Evolutionary conservation across 2,888 invertebrate species (phyloP), one percentile per base, ranked within the genome.

Genomic region (Spodoptera picta): DNA sequence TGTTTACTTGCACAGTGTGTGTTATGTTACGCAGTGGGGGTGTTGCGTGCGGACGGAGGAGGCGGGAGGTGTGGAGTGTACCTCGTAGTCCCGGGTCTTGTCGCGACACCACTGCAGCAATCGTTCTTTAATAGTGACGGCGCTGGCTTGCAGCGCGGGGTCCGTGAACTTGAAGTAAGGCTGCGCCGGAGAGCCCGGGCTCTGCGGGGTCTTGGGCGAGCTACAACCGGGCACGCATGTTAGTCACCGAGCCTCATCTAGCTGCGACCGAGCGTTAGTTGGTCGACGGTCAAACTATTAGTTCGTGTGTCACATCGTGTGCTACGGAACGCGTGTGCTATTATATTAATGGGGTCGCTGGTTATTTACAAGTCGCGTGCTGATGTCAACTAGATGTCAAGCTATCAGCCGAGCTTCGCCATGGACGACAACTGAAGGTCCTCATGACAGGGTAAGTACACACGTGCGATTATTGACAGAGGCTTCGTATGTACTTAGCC

Each of bases 21-120:
- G 12, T 36, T 63, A 63, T 49, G 7, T 67, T 71, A 75, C 83
- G 84, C 80, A 83, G 73, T 80, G 83, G 80, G 83, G 80, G 65
- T 79, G 77, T 76, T 64, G 68, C 48, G 73, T 66, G 72, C 58
- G 81, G 62, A 69, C 69, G 73, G 71, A 65, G 75, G 60, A 60
- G 73, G 69, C 78, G 69, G 80, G 77, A 85, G 81, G 83, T 63
- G 76, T 86, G 82, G 67, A 77, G 85, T 82, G 92, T 97, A 99
- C 99, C 97, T 98, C 97, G 95, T 99, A 99, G 96, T 98, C 98
- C 96, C 97, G 97, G 87, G 99, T 99, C 96, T 99, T 98, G 95
- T 97, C 97, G 95, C 98, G 98, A 96, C 98, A 98, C 99, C 99
- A 99, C 95, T 97, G 97, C 95, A 99, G 97, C 92, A 99, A 96